Evolutionary conservation across 1,140 invertebrate genomes (phyloP).

Genomic region (Trachymyrmex cornetzi): DNA sequence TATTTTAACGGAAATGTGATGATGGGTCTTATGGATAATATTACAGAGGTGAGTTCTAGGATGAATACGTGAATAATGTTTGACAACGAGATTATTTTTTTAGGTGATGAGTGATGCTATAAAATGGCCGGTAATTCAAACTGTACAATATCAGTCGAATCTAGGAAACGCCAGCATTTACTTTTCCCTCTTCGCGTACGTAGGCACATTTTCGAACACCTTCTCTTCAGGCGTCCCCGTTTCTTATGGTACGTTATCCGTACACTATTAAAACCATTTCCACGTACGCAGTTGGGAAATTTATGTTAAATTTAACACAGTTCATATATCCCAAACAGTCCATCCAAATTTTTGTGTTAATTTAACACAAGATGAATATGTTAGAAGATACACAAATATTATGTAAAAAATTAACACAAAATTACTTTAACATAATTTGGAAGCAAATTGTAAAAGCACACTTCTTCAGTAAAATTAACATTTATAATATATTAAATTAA

Average conservation of each 20-base stretch:
- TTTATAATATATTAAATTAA: too few relatives aligned
- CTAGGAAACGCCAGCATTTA: slow-evolving; percentile 77
- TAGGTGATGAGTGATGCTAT: slow-evolving; percentile 75
- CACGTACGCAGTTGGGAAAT: too few relatives aligned
- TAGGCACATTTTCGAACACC: slow-evolving; percentile 77
- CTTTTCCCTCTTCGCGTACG: slow-evolving; percentile 79
- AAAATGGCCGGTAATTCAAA: slow-evolving; percentile 72
- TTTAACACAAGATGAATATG: background rate
- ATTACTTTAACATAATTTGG: too few relatives aligned
- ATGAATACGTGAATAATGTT: background rate
- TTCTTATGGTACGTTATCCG: slow-evolving; percentile 75
- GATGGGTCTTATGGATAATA: slow-evolving; percentile 22
- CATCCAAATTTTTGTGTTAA: too few relatives aligned
- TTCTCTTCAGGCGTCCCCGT: slow-evolving; percentile 50
- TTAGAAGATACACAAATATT: background rate
- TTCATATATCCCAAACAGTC: too few relatives aligned
- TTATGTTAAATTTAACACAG: too few relatives aligned
- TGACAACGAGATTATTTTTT: slow-evolving; percentile 31
- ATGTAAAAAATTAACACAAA: too few relatives aligned
- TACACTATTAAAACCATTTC: background rate
- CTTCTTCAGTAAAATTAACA: too few relatives aligned
- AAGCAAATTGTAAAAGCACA: too few relatives aligned
- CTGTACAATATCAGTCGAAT: slow-evolving; percentile 64
- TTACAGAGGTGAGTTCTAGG: slow-evolving; percentile 60
- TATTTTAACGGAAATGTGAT: slow-evolving; percentile 70